Evolutionary conservation across 2,797 vertebrate species (phyloP).

Genomic region (Thripadectes ignobilis): DNA sequence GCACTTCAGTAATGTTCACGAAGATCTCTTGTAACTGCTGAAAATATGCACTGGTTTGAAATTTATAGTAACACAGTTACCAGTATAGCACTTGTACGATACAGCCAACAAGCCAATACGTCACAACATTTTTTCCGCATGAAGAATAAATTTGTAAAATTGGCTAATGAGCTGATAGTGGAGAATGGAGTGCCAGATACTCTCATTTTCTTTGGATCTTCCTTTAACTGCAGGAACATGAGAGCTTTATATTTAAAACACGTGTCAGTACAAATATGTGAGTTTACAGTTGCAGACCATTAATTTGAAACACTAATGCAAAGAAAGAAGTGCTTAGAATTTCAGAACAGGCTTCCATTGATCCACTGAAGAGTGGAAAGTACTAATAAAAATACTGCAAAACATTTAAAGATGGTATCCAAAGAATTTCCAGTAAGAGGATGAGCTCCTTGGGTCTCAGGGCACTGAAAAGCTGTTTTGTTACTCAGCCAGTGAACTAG

Average conservation of each 20-base stretch:
- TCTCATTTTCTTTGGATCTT: constrained; percentile 27
- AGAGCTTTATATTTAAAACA: constrained; percentile 37
- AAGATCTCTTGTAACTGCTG: neutral
- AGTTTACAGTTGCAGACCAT: constrained; percentile 36
- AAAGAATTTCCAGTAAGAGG: constrained; percentile 21
- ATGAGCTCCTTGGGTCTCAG: neutral
- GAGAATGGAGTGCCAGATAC: neutral
- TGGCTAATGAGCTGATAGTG: neutral
- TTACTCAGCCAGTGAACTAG: neutral
- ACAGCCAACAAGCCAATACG: neutral
- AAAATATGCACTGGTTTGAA: neutral
- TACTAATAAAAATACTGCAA: constrained; percentile 34
- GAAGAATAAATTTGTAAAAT: constrained; percentile 17
- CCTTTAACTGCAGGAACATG: neutral
- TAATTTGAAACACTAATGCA: constrained; percentile 20
- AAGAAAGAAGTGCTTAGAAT: constrained; percentile 40
- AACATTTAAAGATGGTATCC: constrained; percentile 32
- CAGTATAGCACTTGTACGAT: neutral
- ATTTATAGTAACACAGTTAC: neutral
- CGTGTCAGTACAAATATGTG: neutral
- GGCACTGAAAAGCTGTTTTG: neutral
- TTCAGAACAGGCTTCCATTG: constrained; percentile 37
- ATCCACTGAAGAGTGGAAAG: constrained; percentile 27
- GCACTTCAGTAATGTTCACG: neutral
- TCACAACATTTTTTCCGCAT: constrained; percentile 17